Percentiles rank a stretch among this genome's conserved stretches.
Evolutionary conservation across 2,113 vertebrate species (phyloP).

Genomic region (Holacanthus passer): DNA sequence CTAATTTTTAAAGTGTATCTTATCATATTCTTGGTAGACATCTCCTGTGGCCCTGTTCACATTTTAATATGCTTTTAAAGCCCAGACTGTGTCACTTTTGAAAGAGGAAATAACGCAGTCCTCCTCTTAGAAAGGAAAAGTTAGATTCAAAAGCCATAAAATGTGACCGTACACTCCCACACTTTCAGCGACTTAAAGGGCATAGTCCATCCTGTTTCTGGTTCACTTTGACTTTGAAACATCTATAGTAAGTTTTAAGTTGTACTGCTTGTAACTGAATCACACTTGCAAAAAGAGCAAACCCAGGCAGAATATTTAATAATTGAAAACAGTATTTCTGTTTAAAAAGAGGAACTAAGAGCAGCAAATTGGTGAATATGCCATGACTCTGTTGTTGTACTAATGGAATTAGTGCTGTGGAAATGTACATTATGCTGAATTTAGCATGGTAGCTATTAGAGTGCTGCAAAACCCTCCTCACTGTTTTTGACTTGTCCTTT

Average conservation of each 20-base stretch:
- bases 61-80: background rate
- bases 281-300: background rate
- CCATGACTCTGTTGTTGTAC: background rate
- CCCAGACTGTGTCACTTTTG: background rate
- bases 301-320: background rate
- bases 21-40: background rate
- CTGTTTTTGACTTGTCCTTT: background rate
- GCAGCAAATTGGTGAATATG: background rate
- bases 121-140: background rate
- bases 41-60: background rate
- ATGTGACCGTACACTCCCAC: too few species aligned
- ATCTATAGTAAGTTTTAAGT: background rate
- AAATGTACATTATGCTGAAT: conserved; percentile 25
- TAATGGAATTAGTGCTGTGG: conserved; percentile 1
- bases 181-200: too few species aligned
- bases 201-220: background rate
- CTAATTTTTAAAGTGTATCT: background rate
- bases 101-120: background rate
- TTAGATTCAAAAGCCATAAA: too few species aligned
- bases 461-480: background rate
- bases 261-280: background rate
- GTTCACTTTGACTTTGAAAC: background rate
- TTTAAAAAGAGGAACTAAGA: background rate
- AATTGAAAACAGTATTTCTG: background rate
- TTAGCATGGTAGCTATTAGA: background rate